phyloP scores from a whole-genome alignment of 2,888 invertebrate species.

The Tetragnatha montana region DNA sequence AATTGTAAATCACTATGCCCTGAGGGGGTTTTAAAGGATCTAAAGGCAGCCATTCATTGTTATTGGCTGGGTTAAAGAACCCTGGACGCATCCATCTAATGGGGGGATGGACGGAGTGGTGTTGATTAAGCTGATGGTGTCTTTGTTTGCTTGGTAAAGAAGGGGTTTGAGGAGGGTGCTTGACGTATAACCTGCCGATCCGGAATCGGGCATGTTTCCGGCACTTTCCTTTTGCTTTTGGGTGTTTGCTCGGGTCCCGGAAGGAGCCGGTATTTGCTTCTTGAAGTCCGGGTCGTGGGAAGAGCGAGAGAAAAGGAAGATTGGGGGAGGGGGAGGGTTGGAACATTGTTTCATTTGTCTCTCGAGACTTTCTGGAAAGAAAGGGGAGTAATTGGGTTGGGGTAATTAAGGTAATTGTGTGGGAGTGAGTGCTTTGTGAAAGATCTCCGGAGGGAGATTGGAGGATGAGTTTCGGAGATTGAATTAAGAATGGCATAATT shows the following conservation, averaged over 20 bases:
- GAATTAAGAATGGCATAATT: no score
- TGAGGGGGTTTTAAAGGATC: conserved; percentile 55
- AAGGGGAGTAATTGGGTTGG: background rate
- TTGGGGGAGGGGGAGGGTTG: background rate
- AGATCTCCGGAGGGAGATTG: no score
- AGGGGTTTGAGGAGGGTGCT: background rate
- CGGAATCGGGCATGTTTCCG: background rate
- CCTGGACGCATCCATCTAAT: background rate
- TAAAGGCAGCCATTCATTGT: conserved; percentile 59
- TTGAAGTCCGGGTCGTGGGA: background rate
- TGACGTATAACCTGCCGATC: background rate
- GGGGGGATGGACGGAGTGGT: no score
- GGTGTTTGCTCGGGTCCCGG: conserved; percentile 26
- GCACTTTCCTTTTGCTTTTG: background rate
- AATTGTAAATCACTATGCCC: conserved; percentile 57
- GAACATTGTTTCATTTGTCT: background rate
- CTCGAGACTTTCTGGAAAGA: background rate
- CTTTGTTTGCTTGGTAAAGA: background rate
- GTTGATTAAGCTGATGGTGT: background rate
- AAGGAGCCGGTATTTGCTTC: conserved; percentile 24
- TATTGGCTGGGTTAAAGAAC: conserved; percentile 56
- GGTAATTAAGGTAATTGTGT: background rate
- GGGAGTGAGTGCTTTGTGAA: background rate
- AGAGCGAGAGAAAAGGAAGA: background rate
- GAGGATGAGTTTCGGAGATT: no score